These are phyloP conservation scores for Hemiscyllium ocellatum DNA, from an alignment of 2,113 vertebrate genomes.

Conservation along the genomic window DNA sequence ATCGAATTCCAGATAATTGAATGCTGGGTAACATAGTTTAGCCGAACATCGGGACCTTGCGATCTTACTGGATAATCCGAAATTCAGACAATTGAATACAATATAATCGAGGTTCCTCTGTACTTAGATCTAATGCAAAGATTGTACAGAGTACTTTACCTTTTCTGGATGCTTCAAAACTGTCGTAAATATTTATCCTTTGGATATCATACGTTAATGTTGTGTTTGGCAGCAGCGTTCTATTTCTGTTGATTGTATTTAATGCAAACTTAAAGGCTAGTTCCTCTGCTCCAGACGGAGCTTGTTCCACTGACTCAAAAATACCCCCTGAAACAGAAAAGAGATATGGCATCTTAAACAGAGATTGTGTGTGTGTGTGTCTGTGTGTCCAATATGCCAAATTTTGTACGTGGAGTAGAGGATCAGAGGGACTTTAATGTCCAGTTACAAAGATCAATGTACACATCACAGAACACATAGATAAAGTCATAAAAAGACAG, in stretches of 20 bases:
- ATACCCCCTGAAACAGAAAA: slow-evolving; percentile 73
- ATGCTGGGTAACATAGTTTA: no score
- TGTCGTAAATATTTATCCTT: slow-evolving; percentile 98
- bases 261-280: slow-evolving; percentile 98
- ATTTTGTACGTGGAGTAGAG: neutral
- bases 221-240: slow-evolving; percentile 95
- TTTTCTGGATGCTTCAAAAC: slow-evolving; percentile 98
- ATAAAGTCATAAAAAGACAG: neutral
- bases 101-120: no score
- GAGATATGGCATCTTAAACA: slow-evolving; percentile 41
- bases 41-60: no score
- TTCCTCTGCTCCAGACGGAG: slow-evolving; percentile 93
- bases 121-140: neutral
- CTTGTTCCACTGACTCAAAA: slow-evolving; percentile 93
- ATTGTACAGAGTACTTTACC: slow-evolving; percentile 57
- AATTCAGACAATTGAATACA: no score
- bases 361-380: no score
- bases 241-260: slow-evolving; percentile 98
- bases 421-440: neutral
- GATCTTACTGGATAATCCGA: no score
- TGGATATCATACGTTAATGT: slow-evolving; percentile 96
- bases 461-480: neutral
- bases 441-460: neutral
- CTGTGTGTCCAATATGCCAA: no score
- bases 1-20: no score